Evolutionary conservation across 2,888 invertebrate species (phyloP).

Genomic region (Drepana falcataria): DNA sequence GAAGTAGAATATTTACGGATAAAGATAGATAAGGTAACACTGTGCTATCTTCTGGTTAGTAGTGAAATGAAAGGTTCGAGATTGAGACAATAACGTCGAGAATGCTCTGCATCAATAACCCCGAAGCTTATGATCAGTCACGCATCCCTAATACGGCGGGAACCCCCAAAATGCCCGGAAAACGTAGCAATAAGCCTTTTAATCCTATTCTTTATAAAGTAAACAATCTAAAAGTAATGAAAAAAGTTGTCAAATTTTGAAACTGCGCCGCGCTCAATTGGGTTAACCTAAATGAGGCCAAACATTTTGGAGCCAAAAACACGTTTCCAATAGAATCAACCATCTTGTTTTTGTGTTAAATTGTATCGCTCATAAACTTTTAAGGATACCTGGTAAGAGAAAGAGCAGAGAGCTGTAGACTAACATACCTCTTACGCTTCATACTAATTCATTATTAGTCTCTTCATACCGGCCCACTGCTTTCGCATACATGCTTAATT

Average conservation of each 20-base stretch:
- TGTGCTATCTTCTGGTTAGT: too few relatives aligned
- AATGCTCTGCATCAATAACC: too few relatives aligned
- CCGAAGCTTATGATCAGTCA: background rate
- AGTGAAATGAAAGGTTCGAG: too few relatives aligned
- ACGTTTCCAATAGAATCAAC: background rate
- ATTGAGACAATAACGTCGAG: too few relatives aligned
- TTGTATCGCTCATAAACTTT: background rate
- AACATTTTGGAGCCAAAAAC: background rate
- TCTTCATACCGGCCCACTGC: too few relatives aligned
- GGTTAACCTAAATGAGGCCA: constrained; percentile 4
- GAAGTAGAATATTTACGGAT: too few relatives aligned
- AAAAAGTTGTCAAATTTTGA: constrained; percentile 19
- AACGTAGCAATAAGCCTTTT: background rate
- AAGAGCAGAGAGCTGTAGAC: too few relatives aligned
- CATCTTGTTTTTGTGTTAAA: constrained; percentile 2
- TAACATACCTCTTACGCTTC: background rate
- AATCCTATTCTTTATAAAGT: constrained; percentile 3
- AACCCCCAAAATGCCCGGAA: background rate
- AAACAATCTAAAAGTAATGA: constrained; percentile 19
- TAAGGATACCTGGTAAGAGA: background rate
- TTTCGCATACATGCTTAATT: too few relatives aligned
- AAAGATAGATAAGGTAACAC: too few relatives aligned
- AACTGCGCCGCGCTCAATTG: constrained; percentile 9
- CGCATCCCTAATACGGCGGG: background rate
- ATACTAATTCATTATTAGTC: too few relatives aligned